Evolutionary conservation across 2,113 vertebrate genomes (phyloP), one percentile per base, ranked within the genome.

Genomic region (Sylvilagus bachmani): DNA sequence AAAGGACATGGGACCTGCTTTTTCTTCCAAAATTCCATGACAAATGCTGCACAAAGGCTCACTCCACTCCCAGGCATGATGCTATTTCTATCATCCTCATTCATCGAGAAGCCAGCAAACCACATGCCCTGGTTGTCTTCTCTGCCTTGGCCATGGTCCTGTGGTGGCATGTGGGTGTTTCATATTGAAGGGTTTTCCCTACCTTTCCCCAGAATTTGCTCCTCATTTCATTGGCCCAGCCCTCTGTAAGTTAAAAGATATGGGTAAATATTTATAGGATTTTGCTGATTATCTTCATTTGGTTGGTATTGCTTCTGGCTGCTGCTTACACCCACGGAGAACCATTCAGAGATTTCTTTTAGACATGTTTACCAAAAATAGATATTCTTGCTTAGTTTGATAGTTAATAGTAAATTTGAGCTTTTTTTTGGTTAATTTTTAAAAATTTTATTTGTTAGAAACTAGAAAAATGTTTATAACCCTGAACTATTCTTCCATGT

Each of bases 351-450:
- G 10, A 51, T 64, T 2, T 88, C 2, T 85, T 95, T 88, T 71
- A 90, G 64, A 88, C 66, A 36, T 38, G 58, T 78, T 95, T 78
- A 51, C 8, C 22, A 24, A 79, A 90, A 78, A 81, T 78, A 27
- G 2, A 0, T 67, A 64, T 73, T 49, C 87, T 92, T 74, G 19
- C 31, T 67, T 93, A 29, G 9, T 75, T 93, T 71, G 44, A 53
- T 61, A 67, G 10, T 29, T 74, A 64, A 25, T 82, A 71, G 44
- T 25, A 90, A 87, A n/a, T 78, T 81, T 67, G 73, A 14, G 1
- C 13, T 88, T 75, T 53, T 29, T 22, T 31, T 58, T 33, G 51
- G 58, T 73, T 51, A 6, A 49, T 66, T 82, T 62, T 74, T 27
- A 38, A 55, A 6, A 9, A 51, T 55, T 90, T 58, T 91, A 58